Evolutionary conservation across 2,888 invertebrate genomes (phyloP).

Genomic region (Merodon equestris): DNA sequence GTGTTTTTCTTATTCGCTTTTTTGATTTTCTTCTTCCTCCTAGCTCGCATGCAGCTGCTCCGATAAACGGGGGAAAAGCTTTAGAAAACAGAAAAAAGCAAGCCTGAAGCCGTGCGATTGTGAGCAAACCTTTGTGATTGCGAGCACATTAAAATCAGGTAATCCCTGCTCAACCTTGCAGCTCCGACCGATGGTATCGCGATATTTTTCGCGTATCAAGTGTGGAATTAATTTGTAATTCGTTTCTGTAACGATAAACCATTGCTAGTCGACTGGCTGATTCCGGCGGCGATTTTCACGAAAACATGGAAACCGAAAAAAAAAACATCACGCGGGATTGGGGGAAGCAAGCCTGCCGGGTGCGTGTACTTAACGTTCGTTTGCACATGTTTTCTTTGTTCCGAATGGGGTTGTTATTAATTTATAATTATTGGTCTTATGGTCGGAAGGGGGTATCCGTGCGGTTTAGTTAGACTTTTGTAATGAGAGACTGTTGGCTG

Average conservation of each 20-base stretch:
- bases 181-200: constrained; percentile 37
- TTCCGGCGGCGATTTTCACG: constrained; percentile 36
- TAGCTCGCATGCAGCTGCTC: constrained; percentile 53
- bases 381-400: constrained; percentile 60
- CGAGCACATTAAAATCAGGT: constrained; percentile 55
- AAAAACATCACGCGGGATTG: neutral
- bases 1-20: constrained; percentile 12
- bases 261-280: constrained; percentile 31
- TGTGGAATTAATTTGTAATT: constrained; percentile 67
- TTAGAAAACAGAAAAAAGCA: constrained; percentile 11
- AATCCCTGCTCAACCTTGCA: constrained; percentile 36
- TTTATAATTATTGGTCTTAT: constrained; percentile 50
- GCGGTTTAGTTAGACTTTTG: too few species aligned
- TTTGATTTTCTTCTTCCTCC: constrained; percentile 1
- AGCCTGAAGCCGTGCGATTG: constrained; percentile 26
- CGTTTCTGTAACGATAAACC: constrained; percentile 20
- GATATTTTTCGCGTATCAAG: constrained; percentile 56
- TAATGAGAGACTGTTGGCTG: too few species aligned
- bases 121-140: constrained; percentile 53
- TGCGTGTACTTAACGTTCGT: constrained; percentile 62
- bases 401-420: constrained; percentile 57
- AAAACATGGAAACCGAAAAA: constrained; percentile 29
- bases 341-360: constrained; percentile 28
- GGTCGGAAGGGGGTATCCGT: too few species aligned
- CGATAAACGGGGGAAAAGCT: constrained; percentile 12